Evolutionary conservation across 1,140 invertebrate species (phyloP).

Genomic region (Nymphalis io): DNA sequence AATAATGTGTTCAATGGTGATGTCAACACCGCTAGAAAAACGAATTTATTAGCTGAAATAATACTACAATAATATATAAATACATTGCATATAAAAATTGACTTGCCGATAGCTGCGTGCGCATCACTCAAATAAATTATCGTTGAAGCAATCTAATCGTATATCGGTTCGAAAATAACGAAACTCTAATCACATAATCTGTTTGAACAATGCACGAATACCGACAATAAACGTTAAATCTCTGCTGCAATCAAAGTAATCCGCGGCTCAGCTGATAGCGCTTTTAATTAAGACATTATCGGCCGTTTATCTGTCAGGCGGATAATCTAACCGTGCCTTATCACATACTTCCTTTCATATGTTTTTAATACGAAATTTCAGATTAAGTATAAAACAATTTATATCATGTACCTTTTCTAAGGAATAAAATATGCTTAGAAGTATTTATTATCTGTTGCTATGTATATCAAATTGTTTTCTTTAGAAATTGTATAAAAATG

Average conservation of each 20-base stretch:
- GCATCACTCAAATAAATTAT: slow-evolving; percentile 29
- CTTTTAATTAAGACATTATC: slow-evolving; percentile 59
- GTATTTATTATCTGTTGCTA: no score
- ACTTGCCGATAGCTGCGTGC: slow-evolving; percentile 18
- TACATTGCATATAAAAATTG: no score
- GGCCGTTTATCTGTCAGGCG: slow-evolving; percentile 21
- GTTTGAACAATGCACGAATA: slow-evolving; percentile 50
- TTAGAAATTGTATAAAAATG: no score
- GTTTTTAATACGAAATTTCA: slow-evolving; percentile 31
- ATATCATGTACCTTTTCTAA: no score
- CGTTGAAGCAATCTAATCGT: slow-evolving; percentile 38
- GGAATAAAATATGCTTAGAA: no score
- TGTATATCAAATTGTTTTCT: no score
- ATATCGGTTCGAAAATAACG: slow-evolving; percentile 34
- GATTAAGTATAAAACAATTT: slow-evolving; percentile 12
- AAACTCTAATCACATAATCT: slow-evolving; percentile 42
- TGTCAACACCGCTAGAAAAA: not conserved
- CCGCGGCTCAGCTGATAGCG: slow-evolving; percentile 54
- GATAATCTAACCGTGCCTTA: slow-evolving; percentile 44
- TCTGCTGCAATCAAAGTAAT: slow-evolving; percentile 63
- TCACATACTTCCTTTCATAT: slow-evolving; percentile 29
- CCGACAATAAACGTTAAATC: slow-evolving; percentile 64
- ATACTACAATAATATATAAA: no score
- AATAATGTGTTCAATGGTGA: not conserved
- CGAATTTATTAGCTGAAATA: no score